Percentiles rank a stretch among this genome's conserved stretches.
phyloP scores from a whole-genome alignment of 1,140 invertebrate genomes.

The Harpegnathos saltator region DNA sequence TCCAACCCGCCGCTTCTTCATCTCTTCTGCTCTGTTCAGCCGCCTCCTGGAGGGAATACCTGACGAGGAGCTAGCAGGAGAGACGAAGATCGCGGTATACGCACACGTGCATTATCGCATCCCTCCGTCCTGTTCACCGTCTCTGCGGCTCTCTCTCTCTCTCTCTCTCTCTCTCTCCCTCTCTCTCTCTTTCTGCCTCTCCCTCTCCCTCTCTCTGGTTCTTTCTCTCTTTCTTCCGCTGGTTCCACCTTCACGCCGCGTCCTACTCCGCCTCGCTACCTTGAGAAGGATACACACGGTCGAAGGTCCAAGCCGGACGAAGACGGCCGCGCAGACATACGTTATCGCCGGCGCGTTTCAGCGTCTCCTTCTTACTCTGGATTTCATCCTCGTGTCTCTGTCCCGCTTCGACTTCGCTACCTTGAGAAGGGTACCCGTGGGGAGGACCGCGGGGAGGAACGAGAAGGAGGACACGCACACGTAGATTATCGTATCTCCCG shows the following conservation, averaged over 20 bases:
- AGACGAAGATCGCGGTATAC: conserved; percentile 49
- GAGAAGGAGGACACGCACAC: conserved; percentile 49
- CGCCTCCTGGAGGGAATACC: conserved; percentile 58
- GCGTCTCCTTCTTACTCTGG: conserved; percentile 35
- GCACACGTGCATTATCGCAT: conserved; percentile 57
- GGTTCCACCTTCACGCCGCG: neutral
- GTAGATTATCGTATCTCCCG: conserved; percentile 34
- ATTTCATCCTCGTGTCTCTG: conserved; percentile 53
- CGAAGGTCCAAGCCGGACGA: conserved; percentile 54
- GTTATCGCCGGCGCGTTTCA: conserved; percentile 65
- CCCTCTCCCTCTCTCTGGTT: conserved; percentile 12
- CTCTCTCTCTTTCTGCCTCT: conserved; percentile 33
- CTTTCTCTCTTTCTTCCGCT: conserved; percentile 4
- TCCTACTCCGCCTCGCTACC: conserved; percentile 75
- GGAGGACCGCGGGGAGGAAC: conserved; percentile 33
- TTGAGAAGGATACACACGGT: conserved; percentile 77
- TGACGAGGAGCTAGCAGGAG: conserved; percentile 24
- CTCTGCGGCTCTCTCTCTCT: conserved; percentile 62
- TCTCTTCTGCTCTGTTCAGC: conserved; percentile 33
- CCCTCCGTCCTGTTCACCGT: conserved; percentile 22
- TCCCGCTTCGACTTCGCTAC: conserved; percentile 38
- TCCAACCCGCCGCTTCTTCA: neutral
- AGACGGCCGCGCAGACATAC: conserved; percentile 63
- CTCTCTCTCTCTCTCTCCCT: conserved; percentile 33
- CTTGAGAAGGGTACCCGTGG: conserved; percentile 40